Base-by-base conservation (phyloP, 2,888 invertebrate genomes). In the Nemotelus pantherinus region DNA sequence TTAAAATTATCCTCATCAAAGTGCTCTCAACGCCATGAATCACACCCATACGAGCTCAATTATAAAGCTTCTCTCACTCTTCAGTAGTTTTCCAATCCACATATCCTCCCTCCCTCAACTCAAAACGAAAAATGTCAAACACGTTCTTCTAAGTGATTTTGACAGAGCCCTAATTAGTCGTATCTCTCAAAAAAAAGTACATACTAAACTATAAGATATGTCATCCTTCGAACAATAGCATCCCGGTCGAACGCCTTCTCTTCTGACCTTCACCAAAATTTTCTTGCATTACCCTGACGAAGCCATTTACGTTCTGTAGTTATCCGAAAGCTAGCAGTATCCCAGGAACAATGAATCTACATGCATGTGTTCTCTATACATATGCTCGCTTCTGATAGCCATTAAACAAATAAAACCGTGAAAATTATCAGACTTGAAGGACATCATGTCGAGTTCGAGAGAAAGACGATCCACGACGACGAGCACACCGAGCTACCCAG, bases 371-470 rank as follows among this genome's bases (percentile, higher is more conserved):
- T 41, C 50, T 68, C 53, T 68, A 53, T 39, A 53, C 25, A 25
- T 25, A 25, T 25, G 25, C 25, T 25, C 25, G 25, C 25, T 25
- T 25, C 25, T 25, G 25, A 25, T 70, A 53, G 25, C 60, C 74
- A 60, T 48, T 41, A 63, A 48, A 47, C 60, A 74, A 74, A 74
- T 39, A 74, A 74, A 72, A 63, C 74, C 70, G 70, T 70, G 70
- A 60, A 74, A 60, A 74, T 63, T 60, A 50, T 74, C 74, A 74
- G 63, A 74, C 74, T 74, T 74, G 74, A 74, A 74, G 74, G 74
- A 74, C 74, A 74, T 60, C n/a, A 39, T 70, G 70, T 70, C 70
- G 70, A 25, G 41, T 70, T 53, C 55, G 55, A 47, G 39, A 67
- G 67, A 50, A 41, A 7, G n/a, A 25, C 6, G 50, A 48, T 4